These are phyloP conservation scores for Aphidius gifuensis DNA, from an alignment of 1,140 invertebrate species.

Conservation along the genomic window DNA sequence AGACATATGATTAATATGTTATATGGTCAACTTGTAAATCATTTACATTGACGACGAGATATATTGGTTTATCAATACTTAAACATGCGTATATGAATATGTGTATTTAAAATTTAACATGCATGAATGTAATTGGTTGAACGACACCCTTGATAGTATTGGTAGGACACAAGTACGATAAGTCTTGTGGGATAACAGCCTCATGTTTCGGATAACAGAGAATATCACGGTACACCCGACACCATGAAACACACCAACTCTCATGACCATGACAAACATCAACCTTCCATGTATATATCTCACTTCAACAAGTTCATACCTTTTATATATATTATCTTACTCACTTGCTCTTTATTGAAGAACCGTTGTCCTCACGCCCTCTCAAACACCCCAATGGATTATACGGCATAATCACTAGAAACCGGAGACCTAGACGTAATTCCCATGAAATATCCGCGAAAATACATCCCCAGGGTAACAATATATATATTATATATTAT, in stretches of 20 bases:
- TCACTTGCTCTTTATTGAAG: neutral
- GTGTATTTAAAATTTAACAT: no score
- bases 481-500: neutral
- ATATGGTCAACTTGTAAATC: no score
- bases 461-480: conserved; percentile 25
- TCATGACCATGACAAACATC: conserved; percentile 42
- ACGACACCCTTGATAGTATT: conserved; percentile 14
- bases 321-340: conserved; percentile 3
- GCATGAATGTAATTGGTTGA: no score
- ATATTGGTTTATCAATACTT: no score
- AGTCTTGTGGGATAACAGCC: conserved; percentile 54
- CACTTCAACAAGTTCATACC: conserved; percentile 2
- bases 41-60: no score
- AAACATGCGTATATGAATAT: no score
- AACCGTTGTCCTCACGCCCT: neutral
- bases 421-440: conserved; percentile 45
- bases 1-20: no score
- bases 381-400: conserved; percentile 35
- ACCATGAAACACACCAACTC: conserved; percentile 39
- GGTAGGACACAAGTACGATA: conserved; percentile 22
- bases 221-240: conserved; percentile 51
- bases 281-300: conserved; percentile 1
- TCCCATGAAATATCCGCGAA: conserved; percentile 44
- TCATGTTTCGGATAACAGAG: conserved; percentile 54
- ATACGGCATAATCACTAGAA: conserved; percentile 52